Evolutionary conservation across 2,113 vertebrate species (phyloP).

Genomic region (Gallinago jamesoni): DNA sequence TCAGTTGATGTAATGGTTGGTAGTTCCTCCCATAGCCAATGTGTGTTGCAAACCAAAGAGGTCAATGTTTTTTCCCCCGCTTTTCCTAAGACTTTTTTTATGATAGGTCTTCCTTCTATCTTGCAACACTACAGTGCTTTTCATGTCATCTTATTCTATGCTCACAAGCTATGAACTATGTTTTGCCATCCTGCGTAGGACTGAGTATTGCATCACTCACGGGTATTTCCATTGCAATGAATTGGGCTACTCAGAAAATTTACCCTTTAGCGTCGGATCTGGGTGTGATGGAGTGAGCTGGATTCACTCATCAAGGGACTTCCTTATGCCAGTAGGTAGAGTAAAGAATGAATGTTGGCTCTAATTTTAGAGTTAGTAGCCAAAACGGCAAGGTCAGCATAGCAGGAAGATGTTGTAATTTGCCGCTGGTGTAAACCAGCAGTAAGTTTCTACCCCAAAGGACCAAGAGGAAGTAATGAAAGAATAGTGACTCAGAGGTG

Average conservation of each 20-base stretch:
- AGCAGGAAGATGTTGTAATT: slow-evolving; percentile 30
- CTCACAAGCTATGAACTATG: not conserved
- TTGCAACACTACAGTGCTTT: not conserved
- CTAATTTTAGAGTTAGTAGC: not conserved
- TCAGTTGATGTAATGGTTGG: not conserved
- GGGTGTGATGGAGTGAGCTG: not conserved
- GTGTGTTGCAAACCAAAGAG: not conserved
- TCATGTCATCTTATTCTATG: not conserved
- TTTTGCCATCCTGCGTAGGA: not conserved
- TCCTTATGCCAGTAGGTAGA: slow-evolving; percentile 7
- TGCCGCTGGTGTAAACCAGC: not conserved
- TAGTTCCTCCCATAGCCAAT: not conserved
- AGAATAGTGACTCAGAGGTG: slow-evolving; percentile 28
- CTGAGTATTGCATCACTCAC: not conserved
- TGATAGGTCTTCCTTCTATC: not conserved
- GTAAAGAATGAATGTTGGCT: not conserved
- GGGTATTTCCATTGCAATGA: not conserved
- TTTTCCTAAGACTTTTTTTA: not conserved
- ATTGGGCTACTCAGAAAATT: not conserved
- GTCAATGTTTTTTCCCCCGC: not conserved
- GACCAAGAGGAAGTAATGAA: slow-evolving; percentile 13
- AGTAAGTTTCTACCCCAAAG: slow-evolving; percentile 2
- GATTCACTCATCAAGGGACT: slow-evolving; percentile 4
- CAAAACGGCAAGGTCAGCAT: slow-evolving; percentile 16
- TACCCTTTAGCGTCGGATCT: not conserved